Evolutionary conservation across 2,797 vertebrate species (phyloP), one percentile per base, ranked within the genome.

Genomic region (Etheostoma perlongum): DNA sequence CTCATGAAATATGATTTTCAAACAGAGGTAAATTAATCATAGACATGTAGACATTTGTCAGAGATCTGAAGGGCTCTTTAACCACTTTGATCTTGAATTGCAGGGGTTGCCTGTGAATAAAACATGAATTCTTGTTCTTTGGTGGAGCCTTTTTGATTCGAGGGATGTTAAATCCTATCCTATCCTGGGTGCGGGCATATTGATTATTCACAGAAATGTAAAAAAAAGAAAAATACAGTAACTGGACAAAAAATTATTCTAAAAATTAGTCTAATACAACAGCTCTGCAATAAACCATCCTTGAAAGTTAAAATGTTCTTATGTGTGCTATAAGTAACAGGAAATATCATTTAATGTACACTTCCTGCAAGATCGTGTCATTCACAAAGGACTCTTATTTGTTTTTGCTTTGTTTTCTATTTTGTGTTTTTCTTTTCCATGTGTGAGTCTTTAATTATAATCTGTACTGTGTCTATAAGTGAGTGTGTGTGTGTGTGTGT

Each of bases 31-130:
- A 84, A 88, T 89, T 81, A 87, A 88, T 87, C 79, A 82, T 27
- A 60, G 78, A 73, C 75, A 62, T 84, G 76, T 60, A 36, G 66
- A 67, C 70, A 87, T 61, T 63, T 77, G 80, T 88, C 76, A 80
- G 59, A 83, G 73, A 84, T 88, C 84, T 84, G 61, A 87, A 79
- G 75, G 75, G 62, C 46, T 74, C 72, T 81, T 84, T 78, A 71
- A 67, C 53, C 62, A 71, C 77, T 79, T 81, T 85, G 83, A 88
- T 88, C 75, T 72, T 77, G 79, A 87, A 60, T 55, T 71, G 52
- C 40, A 63, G 40, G 53, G 73, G 78, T 72, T 46, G 54, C 13
- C 55, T 72, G 64, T 78, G 78, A 84, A 91, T 85, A 68, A 85
- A 83, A 86, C 40, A 81, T 78, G 36, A 87, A 76, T 81, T 48